Evolutionary conservation across 35 echinoderm and acorn worm genomes (phyloP).

Genomic region (Stichopus chloronotus): DNA sequence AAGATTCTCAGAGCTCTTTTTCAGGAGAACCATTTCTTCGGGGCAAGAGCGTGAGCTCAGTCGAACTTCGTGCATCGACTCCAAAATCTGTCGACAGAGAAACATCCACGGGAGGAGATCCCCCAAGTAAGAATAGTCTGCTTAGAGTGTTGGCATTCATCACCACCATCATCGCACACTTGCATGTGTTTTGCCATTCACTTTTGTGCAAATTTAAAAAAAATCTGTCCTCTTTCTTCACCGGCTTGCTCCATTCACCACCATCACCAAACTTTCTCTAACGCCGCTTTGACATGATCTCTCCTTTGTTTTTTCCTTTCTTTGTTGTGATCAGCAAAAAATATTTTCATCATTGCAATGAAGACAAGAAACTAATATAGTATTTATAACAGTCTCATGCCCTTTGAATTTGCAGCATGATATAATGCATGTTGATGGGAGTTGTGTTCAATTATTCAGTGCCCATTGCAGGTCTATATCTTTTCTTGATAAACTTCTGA

Average conservation of each 20-base stretch:
- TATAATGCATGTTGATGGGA: too few species aligned
- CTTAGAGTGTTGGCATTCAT: not conserved
- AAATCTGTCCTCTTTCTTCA: not conserved
- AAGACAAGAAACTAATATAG: too few species aligned
- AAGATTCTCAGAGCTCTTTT: slow-evolving; percentile 27
- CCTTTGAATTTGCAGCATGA: too few species aligned
- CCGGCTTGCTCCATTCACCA: not conserved
- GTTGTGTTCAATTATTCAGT: too few species aligned
- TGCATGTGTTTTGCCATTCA: not conserved
- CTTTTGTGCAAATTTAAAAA: not conserved
- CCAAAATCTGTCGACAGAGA: not conserved
- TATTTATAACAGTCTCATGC: too few species aligned
- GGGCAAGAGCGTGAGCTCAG: slow-evolving; percentile 50
- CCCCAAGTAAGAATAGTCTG: slow-evolving; percentile 44
- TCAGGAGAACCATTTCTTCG: not conserved
- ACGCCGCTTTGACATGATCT: not conserved
- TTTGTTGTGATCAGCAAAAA: not conserved
- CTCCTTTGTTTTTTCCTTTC: not conserved
- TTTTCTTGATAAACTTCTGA: too few species aligned
- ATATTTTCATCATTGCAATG: too few species aligned
- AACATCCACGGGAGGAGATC: not conserved
- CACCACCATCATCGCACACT: not conserved
- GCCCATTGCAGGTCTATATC: too few species aligned
- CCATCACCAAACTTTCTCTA: not conserved
- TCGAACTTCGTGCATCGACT: slow-evolving; percentile 60